phyloP scores from a whole-genome alignment of 2,113 vertebrate genomes.

The Erinaceus europaeus region DNA sequence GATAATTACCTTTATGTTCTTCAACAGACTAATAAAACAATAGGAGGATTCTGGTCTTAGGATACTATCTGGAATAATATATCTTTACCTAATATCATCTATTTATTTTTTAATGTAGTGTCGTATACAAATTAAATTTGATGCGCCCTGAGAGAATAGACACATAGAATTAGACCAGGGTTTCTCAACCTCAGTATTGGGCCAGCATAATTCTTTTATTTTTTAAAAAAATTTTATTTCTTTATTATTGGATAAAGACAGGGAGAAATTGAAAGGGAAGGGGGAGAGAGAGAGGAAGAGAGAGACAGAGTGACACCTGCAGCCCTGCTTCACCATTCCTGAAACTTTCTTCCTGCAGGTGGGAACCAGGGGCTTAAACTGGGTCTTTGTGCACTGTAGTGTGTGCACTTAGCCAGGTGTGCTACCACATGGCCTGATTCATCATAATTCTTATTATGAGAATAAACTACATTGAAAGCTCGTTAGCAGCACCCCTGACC shows the following conservation, averaged over 20 bases:
- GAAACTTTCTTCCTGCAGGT: too few relatives aligned
- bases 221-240: too few relatives aligned
- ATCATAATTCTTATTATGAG: too few relatives aligned
- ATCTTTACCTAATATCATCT: background rate
- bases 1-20: background rate
- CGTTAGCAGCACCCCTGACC: background rate
- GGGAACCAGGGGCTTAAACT: too few relatives aligned
- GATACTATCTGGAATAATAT: background rate
- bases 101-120: conserved; percentile 12
- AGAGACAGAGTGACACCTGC: too few relatives aligned
- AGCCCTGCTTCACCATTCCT: too few relatives aligned
- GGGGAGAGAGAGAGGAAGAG: too few relatives aligned
- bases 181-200: background rate
- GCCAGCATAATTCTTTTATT: background rate
- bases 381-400: rapidly evolving
- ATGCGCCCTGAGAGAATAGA: background rate
- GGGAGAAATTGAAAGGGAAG: too few relatives aligned
- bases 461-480: too few relatives aligned
- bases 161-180: background rate
- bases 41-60: background rate
- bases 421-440: too few relatives aligned
- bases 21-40: background rate
- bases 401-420: too few relatives aligned
- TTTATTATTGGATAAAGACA: too few relatives aligned
- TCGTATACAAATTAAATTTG: background rate